A percentile compares a stretch with the other conserved stretches of the same genome.
These are phyloP conservation scores for Aspidiotus destructor DNA, from an alignment of 2,888 invertebrate genomes.

Conservation along the genomic window DNA sequence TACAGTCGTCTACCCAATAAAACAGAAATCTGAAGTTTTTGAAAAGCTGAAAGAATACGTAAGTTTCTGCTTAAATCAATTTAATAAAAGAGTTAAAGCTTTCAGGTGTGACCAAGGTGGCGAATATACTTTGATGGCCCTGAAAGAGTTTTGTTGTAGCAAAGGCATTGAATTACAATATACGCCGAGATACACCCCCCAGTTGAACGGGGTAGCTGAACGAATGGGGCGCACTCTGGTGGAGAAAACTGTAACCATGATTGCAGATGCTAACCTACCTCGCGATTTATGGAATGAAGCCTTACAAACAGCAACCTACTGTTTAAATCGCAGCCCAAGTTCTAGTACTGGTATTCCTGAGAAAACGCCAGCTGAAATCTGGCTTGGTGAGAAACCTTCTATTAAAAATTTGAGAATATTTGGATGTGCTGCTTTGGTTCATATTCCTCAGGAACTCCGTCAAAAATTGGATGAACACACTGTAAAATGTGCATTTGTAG, in stretches of 20 bases:
- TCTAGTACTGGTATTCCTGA: neutral
- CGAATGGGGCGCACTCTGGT: slow-evolving; percentile 33
- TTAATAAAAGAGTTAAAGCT: slow-evolving; percentile 7
- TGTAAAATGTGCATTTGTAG: slow-evolving; percentile 29
- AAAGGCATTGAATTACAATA: slow-evolving; percentile 32
- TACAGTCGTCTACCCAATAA: slow-evolving; percentile 36
- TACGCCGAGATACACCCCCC: slow-evolving; percentile 30
- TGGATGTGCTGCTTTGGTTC: slow-evolving; percentile 32
- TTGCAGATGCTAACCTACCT: neutral
- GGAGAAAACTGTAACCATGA: slow-evolving; percentile 26
- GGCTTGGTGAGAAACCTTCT: neutral
- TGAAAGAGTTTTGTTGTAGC: slow-evolving; percentile 25
- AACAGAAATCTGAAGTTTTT: slow-evolving; percentile 38
- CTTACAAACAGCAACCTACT: neutral
- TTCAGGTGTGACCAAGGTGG: slow-evolving; percentile 36
- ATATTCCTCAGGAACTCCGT: slow-evolving; percentile 32
- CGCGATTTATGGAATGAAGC: slow-evolving; percentile 4
- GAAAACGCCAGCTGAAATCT: slow-evolving; percentile 1
- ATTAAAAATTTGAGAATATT: slow-evolving; percentile 34
- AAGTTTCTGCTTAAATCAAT: neutral
- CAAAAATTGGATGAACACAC: slow-evolving; percentile 29
- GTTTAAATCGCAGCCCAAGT: slow-evolving; percentile 5
- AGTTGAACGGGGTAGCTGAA: slow-evolving; percentile 33
- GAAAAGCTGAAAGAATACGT: slow-evolving; percentile 37
- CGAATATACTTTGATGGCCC: slow-evolving; percentile 32